Evolutionary conservation across 2,113 vertebrate genomes (phyloP).

Genomic region (Xyliphius kryptos): DNA sequence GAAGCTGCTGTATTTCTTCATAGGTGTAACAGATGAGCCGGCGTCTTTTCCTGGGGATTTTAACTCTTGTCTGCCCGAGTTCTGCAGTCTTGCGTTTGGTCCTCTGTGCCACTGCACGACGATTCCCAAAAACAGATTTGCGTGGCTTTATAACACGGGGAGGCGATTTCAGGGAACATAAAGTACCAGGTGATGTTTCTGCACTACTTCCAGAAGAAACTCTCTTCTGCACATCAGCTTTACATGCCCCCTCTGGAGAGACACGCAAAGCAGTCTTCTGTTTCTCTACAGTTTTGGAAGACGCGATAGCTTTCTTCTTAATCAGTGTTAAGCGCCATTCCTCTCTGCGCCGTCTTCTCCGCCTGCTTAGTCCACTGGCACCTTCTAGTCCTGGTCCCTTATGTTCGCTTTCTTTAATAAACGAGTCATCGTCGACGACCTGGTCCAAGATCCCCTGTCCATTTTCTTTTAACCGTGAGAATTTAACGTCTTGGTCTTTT

Average conservation of each 20-base stretch:
- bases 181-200: neutral
- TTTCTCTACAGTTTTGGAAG: constrained; percentile 36
- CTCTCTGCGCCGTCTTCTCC: neutral
- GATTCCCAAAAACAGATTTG: neutral
- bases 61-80: neutral
- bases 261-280: constrained; percentile 40
- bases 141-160: neutral
- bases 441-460: neutral
- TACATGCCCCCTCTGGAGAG: constrained; percentile 48
- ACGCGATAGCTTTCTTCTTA: constrained; percentile 32
- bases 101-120: neutral
- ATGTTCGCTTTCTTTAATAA: neutral
- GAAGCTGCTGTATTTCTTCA: neutral
- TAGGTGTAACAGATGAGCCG: neutral
- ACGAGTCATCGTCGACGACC: neutral
- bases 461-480: neutral
- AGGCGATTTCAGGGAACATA: neutral
- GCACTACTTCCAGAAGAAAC: constrained; percentile 34
- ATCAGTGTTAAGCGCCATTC: constrained; percentile 1
- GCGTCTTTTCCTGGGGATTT: neutral
- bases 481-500: neutral
- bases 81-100: neutral
- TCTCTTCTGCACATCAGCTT: constrained; percentile 41
- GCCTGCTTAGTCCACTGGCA: neutral
- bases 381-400: neutral